These are phyloP conservation scores for Amphimallon solstitiale DNA, from an alignment of 2,888 invertebrate species.

Conservation along the genomic window DNA sequence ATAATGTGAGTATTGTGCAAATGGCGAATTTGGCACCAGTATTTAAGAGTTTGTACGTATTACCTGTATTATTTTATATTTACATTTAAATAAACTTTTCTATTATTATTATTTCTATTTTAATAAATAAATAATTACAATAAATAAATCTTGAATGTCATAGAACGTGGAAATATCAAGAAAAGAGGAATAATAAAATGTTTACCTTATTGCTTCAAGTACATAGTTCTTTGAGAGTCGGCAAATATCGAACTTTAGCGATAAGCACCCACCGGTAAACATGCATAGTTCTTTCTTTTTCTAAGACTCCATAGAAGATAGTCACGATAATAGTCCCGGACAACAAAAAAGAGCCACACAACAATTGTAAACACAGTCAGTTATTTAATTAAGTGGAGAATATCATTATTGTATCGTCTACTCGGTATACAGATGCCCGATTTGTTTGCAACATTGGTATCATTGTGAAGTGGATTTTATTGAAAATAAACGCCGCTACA, in stretches of 20 bases:
- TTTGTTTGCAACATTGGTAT: slow-evolving; percentile 11
- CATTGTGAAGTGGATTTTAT: slow-evolving; percentile 1
- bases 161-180: too few species aligned
- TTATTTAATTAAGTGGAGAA: slow-evolving; percentile 31
- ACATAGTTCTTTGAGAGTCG: not conserved
- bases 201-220: too few species aligned
- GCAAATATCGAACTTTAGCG: not conserved
- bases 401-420: slow-evolving; percentile 22
- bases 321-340: slow-evolving; percentile 23
- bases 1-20: too few species aligned
- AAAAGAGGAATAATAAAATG: too few species aligned
- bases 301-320: slow-evolving; percentile 15
- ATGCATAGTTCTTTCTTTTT: slow-evolving; percentile 5
- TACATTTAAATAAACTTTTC: too few species aligned
- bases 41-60: too few species aligned
- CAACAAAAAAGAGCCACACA: slow-evolving; percentile 16
- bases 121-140: too few species aligned
- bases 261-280: slow-evolving; percentile 5
- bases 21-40: too few species aligned
- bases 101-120: too few species aligned
- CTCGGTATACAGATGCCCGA: slow-evolving; percentile 4
- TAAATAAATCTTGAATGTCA: too few species aligned
- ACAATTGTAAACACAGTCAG: slow-evolving; percentile 28
- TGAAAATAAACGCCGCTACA: slow-evolving; percentile 11
- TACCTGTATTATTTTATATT: too few species aligned